Base-by-base conservation (phyloP, 2,888 invertebrate species). In the Sphinx pinastri region DNA sequence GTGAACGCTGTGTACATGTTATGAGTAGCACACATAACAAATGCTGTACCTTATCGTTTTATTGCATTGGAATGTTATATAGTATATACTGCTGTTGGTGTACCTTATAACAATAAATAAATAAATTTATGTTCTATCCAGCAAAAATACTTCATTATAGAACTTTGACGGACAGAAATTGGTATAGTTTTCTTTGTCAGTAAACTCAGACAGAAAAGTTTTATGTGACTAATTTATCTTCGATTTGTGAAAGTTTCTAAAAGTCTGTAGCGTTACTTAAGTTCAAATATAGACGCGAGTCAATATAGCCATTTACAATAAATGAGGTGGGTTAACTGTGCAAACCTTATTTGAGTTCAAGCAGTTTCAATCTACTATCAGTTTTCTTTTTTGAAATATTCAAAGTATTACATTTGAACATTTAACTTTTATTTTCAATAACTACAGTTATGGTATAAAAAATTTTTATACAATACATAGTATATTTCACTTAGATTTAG, bases 251-350 rank as follows among this genome's bases (percentile, higher is more conserved):
- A 71, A 77, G 79, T 77, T 75, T 72, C 71, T 70, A 80, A 19
- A 55, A 78, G 78, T 77, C 73, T 76, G 77, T 72, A 79, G 79
- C 78, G 81, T 76, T 79, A 74, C 74, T 77, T 78, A 77, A 71
- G 49, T 72, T 74, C 72, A 75, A 76, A 80, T 79, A 79, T 75
- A 77, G 79, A 76, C 73, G 73, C 75, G 73, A 75, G 75, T 74
- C 74, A 75, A 77, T 49, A 47, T 49, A 19, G 49, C 78, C 77
- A 79, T 80, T 82, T 77, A 73, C 76, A 72, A 76, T 75, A 54
- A 69, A 74, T 69, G 71, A 72, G 77, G 77, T 78, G 78, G 74
- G 74, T 69, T 76, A 77, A 83, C 82, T 77, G 77, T 77, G 68
- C 71, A 73, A 55, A 70, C 77, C 77, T 78, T 79, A 25, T 68